These are phyloP conservation scores for Cephus pulcher DNA, from an alignment of 2,888 invertebrate genomes.

Conservation along the genomic window DNA sequence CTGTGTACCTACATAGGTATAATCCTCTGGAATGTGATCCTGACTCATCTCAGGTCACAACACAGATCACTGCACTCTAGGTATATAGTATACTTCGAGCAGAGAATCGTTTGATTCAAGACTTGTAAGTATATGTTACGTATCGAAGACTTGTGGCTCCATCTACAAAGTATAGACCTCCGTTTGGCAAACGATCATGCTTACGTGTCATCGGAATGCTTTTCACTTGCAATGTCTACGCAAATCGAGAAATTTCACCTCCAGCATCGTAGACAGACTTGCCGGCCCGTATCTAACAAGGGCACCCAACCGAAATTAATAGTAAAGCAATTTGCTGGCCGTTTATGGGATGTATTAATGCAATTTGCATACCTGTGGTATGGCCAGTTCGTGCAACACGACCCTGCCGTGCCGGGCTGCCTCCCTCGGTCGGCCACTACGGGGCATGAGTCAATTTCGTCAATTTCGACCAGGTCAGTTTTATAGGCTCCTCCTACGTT, in stretches of 20 bases:
- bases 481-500: slow-evolving; percentile 26
- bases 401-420: slow-evolving; percentile 4
- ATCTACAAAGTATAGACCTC: neutral
- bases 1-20: neutral
- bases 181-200: neutral
- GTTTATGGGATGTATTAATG: slow-evolving; percentile 57
- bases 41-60: neutral
- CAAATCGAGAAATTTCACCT: neutral
- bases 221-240: neutral
- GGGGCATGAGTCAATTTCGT: slow-evolving; percentile 34
- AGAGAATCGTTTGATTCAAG: neutral
- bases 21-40: neutral
- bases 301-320: slow-evolving; percentile 45
- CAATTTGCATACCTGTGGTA: slow-evolving; percentile 48
- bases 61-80: neutral
- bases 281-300: slow-evolving; percentile 25
- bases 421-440: slow-evolving; percentile 22
- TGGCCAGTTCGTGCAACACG: neutral
- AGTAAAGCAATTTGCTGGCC: slow-evolving; percentile 55
- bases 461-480: slow-evolving; percentile 37
- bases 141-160: no score
- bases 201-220: neutral
- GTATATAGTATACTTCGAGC: neutral
- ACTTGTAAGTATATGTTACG: neutral
- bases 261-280: neutral